Evolutionary conservation across 2,113 vertebrate genomes (phyloP), one percentile per base, ranked within the genome.

Genomic region (Poeciliopsis retropinna): DNA sequence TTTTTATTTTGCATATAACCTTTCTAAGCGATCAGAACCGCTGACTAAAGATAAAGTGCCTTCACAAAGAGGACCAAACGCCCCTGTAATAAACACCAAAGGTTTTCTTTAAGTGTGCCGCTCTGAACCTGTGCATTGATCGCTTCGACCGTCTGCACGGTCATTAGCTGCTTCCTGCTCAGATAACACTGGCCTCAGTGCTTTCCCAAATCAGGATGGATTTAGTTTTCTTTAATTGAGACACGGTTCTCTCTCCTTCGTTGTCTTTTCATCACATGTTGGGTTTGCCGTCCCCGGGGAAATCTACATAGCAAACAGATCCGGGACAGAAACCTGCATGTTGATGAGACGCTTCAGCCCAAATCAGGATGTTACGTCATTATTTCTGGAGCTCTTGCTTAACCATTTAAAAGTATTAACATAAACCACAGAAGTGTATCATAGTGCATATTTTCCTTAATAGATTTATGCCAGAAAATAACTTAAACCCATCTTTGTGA

Each of bases 211-310:
- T 71, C 66, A 78, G 70, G 80, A 83, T 73, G 61, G 81, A 80
- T 91, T 80, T 79, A 75, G 69, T 87, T 81, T 87, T 82, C 67
- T 60, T 83, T 84, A 71, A 90, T 82, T 70, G 79, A 82, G 79
- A 82, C 66, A 41, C 41, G 0, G 64, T 73, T 75, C 19, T 67
- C 44, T 37, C 44, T 61, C 39, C 32, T 5, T n/a, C 31, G 19
- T 54, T 62, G 79, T 74, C 67, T 87, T 84, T 83, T 80, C 57
- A 76, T 86, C 63, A 72, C 73, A 47, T 70, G 76, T 51, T 30
- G 28, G n/a, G 74, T 3, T 61, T 28, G 72, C 51, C 22, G 0
- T 76, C 88, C 54, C 72, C 4, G 60, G 81, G 67, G 82, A 80
- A 90, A 86, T 81, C 72, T 81, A 19, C 31, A 28, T 51, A 81